Evolutionary conservation across 2,888 invertebrate species (phyloP).

Genomic region (Hydrotaea cyrtoneurina): DNA sequence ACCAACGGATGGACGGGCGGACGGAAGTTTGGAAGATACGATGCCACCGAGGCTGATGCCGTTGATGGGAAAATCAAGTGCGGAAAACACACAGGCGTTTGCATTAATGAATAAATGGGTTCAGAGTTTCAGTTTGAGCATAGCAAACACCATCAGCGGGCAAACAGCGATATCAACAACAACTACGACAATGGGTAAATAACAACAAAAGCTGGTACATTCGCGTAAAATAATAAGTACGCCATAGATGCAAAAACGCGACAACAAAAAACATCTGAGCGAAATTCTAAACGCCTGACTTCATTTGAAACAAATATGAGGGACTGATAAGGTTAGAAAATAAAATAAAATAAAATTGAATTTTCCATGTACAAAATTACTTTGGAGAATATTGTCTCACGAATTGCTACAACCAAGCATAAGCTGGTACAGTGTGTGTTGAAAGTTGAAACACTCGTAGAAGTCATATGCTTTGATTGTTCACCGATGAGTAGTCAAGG

Average conservation of each 20-base stretch:
- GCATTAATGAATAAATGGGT: constrained; percentile 54
- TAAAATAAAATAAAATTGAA: neutral
- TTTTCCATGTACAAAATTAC: neutral
- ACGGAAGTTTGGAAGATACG: constrained; percentile 36
- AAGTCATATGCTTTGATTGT: no score
- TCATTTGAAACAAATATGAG: no score
- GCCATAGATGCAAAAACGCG: neutral
- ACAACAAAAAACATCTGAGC: neutral
- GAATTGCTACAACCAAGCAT: no score
- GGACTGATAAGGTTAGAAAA: neutral
- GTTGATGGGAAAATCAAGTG: constrained; percentile 4
- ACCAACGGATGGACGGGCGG: constrained; percentile 31
- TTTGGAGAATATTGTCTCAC: no score
- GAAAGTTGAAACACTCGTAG: no score
- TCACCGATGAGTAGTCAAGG: no score
- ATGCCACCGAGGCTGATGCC: neutral
- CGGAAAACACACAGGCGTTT: constrained; percentile 32
- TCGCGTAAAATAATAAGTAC: constrained; percentile 22
- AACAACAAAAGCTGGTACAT: neutral
- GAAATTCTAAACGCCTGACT: constrained; percentile 32
- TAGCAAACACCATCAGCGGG: constrained; percentile 10
- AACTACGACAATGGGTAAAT: neutral
- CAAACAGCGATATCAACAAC: neutral
- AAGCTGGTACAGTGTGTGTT: no score
- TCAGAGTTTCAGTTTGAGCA: constrained; percentile 24